Evolutionary conservation across 2,113 vertebrate species (phyloP).

Genomic region (Stigmatopora argus): DNA sequence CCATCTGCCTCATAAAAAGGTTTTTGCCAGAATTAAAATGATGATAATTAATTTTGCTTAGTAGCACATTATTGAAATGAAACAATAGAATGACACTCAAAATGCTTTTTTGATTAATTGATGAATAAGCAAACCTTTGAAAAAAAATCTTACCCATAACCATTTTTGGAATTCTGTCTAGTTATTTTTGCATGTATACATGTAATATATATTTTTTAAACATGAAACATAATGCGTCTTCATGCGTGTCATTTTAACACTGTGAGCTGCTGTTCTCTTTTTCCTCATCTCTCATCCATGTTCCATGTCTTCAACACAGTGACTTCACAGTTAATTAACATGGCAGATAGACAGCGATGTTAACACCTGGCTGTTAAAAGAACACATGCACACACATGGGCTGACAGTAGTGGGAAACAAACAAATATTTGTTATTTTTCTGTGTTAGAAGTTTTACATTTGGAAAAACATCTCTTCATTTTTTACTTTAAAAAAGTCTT

Average conservation of each 20-base stretch:
- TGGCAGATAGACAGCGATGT: conserved; percentile 10
- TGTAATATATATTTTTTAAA: conserved; percentile 14
- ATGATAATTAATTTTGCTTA: too few species aligned
- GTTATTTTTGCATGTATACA: background rate
- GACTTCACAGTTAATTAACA: conserved; percentile 42
- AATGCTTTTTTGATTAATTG: background rate
- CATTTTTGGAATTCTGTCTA: background rate
- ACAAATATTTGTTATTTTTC: too few species aligned
- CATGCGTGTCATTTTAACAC: conserved; percentile 63
- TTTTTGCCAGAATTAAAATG: too few species aligned
- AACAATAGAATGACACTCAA: too few species aligned
- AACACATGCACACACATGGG: background rate
- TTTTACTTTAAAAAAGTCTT: too few species aligned
- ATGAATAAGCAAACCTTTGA: background rate
- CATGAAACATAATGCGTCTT: too few species aligned
- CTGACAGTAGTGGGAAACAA: background rate
- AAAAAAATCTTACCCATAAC: background rate
- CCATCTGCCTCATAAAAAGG: too few species aligned
- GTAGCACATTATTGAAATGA: too few species aligned
- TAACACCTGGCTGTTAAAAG: background rate
- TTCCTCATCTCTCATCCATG: conserved; percentile 13
- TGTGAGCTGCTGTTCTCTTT: conserved; percentile 1
- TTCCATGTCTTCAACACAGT: conserved; percentile 31
- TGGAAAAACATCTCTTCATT: too few species aligned
- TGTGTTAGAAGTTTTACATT: too few species aligned